A percentile compares a stretch with the other conserved stretches of the same genome.
phyloP scores from a whole-genome alignment of 2,797 vertebrate genomes.

The Gila robusta region DNA sequence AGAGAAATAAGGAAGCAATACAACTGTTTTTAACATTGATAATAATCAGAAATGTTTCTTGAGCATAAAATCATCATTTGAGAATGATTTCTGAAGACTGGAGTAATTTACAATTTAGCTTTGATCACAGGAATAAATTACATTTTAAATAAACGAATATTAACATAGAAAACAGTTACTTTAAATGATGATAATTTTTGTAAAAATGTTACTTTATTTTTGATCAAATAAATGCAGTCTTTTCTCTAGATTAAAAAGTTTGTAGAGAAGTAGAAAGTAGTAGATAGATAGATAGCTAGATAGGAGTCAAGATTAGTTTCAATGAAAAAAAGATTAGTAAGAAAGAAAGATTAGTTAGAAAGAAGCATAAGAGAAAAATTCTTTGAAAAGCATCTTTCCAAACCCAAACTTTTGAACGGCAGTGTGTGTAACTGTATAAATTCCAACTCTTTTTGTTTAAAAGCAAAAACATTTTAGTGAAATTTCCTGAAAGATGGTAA shows the following conservation, averaged over 20 bases:
- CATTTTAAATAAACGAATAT: no score
- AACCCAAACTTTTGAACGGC: neutral
- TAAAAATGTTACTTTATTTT: no score
- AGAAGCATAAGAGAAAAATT: no score
- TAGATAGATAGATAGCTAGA: no score
- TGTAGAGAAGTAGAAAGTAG: no score
- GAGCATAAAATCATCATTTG: neutral
- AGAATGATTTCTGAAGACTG: neutral
- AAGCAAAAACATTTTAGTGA: neutral
- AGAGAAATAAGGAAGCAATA: neutral
- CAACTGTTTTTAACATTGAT: neutral
- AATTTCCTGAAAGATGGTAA: neutral
- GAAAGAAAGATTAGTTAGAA: no score
- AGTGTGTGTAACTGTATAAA: neutral
- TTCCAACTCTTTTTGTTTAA: neutral
- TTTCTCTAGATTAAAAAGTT: no score
- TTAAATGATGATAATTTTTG: neutral
- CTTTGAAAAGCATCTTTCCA: no score
- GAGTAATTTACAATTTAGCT: neutral
- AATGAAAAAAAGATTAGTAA: no score
- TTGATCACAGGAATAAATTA: neutral
- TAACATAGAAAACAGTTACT: neutral
- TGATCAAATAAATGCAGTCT: no score
- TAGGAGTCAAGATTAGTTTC: no score
- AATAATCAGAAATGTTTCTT: no score